Base-by-base conservation (phyloP, 2,113 vertebrate genomes). In the Sciurus niger region DNA sequence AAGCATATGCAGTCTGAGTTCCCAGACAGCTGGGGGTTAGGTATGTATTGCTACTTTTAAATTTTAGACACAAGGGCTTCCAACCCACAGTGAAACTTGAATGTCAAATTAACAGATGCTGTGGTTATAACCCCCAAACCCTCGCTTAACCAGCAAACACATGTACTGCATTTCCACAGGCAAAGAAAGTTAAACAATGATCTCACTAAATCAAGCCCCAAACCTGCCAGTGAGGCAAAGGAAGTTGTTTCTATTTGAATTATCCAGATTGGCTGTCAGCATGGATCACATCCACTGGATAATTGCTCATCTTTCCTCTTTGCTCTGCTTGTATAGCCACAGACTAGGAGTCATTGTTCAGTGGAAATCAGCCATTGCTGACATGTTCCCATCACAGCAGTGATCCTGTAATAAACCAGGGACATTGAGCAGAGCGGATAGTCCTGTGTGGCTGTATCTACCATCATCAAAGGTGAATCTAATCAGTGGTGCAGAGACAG, bases 381-480 rank as follows among this genome's bases (percentile, higher is more conserved):
- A 94, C 97, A 96, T 91, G 89, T 97, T 98, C 97, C 94, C 97
- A 98, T 98, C 96, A 95, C 16, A 4, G 89, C 96, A 82, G 94
- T 97, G 93, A 95, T 93, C 70, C 97, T 94, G 88, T 77, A 94
- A 91, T 98, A 96, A 98, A 95, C 72, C 43, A 22, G 9, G 92
- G 98, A 99, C 92, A 55, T 93, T 98, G 98, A 99, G 82, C 74
- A 80, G 97, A 98, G 80, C 92, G 94, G 98, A 98, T 93, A 68
- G 90, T 93, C 93, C 90, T 80, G 94, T 97, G 74, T 84, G 96
- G 89, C 97, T 97, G 93, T 79, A 53, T 97, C 96, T 93, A 95
- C 70, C 43, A 43, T 60, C 95, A 97, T 96, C 96, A 73, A 96
- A 86, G 92, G 55, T 94, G 73, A 63, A 76, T 76, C 96, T 96